Evolutionary conservation across 1,140 invertebrate genomes (phyloP).

Genomic region (Drosophila yakuba): DNA sequence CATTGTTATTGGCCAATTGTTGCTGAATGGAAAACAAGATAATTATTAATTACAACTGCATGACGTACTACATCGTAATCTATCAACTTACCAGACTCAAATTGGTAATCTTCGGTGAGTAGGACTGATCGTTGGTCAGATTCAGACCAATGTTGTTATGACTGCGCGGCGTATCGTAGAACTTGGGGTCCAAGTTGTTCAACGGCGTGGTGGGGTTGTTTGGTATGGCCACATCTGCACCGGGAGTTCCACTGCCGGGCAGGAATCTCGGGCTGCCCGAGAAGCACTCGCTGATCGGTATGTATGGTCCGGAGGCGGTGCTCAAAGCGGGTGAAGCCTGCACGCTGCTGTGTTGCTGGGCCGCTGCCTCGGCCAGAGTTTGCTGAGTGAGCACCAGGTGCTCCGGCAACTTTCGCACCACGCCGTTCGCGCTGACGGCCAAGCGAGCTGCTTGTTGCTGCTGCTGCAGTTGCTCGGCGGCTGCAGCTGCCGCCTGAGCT

Average conservation of each 20-base stretch:
- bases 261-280: constrained; percentile 89
- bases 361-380: constrained; percentile 59
- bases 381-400: constrained; percentile 73
- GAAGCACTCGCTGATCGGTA: constrained; percentile 94
- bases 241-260: constrained; percentile 20
- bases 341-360: constrained; percentile 74
- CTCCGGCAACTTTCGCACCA: constrained; percentile 80
- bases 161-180: constrained; percentile 86
- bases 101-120: constrained; percentile 84
- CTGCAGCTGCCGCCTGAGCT: constrained; percentile 52
- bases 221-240: constrained; percentile 28
- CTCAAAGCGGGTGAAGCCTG: constrained; percentile 87
- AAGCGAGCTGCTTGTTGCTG: constrained; percentile 45
- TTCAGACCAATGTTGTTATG: constrained; percentile 84
- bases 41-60: background rate
- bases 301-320: constrained; percentile 90
- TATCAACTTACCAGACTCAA: constrained; percentile 61
- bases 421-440: constrained; percentile 71
- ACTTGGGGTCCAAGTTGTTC: constrained; percentile 85
- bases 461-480: constrained; percentile 28
- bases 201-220: constrained; percentile 74
- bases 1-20: constrained; percentile 64
- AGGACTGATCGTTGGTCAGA: constrained; percentile 82
- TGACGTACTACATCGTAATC: background rate
- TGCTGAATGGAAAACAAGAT: constrained; percentile 30